Evolutionary conservation across 2,888 invertebrate genomes (phyloP).

Genomic region (Glomeris marginata): DNA sequence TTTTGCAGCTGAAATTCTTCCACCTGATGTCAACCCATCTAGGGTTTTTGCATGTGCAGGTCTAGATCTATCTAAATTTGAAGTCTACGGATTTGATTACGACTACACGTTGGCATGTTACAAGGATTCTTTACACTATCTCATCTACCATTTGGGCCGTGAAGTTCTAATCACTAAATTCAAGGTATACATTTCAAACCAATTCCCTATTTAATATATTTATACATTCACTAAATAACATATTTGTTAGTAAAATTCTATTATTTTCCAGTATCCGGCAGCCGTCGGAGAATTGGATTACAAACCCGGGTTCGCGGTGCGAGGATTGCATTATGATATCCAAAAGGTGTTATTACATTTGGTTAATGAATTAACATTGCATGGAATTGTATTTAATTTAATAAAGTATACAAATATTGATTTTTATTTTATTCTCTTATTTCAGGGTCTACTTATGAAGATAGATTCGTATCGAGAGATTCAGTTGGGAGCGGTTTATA

Average conservation of each 20-base stretch:
- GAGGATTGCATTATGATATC: conserved; percentile 96
- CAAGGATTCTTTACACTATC: conserved; percentile 69
- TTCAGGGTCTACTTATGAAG: conserved; percentile 67
- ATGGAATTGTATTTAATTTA: not conserved
- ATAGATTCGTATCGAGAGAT: conserved; percentile 94
- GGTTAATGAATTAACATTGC: not conserved
- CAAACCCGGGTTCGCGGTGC: conserved; percentile 82
- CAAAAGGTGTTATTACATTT: conserved; percentile 42
- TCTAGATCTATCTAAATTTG: conserved; percentile 72
- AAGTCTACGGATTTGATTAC: conserved; percentile 96
- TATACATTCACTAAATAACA: not conserved
- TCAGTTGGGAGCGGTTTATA: conserved; percentile 83
- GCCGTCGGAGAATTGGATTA: conserved; percentile 64
- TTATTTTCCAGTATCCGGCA: conserved; percentile 68
- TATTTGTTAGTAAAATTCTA: conserved; percentile 8
- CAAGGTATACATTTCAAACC: conserved; percentile 44
- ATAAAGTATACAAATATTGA: too few species aligned
- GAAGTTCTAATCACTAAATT: conserved; percentile 71
- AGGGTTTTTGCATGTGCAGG: conserved; percentile 97
- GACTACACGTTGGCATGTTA: conserved; percentile 96
- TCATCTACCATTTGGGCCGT: conserved; percentile 79
- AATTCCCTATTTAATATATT: conserved; percentile 6
- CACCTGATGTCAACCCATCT: conserved; percentile 66
- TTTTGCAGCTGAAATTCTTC: conserved; percentile 33
- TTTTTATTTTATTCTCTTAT: too few species aligned